phyloP scores from a whole-genome alignment of 2,797 vertebrate genomes.

The Enteromius fasciolatus region DNA sequence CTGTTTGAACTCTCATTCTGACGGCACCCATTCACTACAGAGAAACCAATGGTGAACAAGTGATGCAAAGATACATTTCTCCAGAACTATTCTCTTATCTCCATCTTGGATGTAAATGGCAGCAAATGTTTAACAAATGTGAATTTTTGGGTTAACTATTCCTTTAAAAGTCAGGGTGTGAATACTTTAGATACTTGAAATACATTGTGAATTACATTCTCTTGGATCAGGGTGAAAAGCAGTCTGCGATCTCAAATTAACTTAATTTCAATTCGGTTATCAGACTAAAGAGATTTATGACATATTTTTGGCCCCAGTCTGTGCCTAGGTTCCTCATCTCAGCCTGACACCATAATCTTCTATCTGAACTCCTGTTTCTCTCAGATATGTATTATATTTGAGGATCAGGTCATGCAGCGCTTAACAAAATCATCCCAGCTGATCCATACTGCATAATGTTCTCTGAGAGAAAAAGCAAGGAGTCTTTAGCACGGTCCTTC shows the following conservation, averaged over 20 bases:
- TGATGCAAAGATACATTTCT: background rate
- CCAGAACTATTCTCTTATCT: background rate
- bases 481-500: background rate
- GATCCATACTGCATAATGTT: conserved; percentile 60
- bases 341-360: conserved; percentile 25
- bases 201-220: background rate
- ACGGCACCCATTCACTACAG: background rate
- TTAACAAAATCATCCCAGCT: conserved; percentile 65
- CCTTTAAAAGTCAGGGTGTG: background rate
- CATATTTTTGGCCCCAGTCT: conserved; percentile 15
- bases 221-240: background rate
- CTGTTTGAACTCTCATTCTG: background rate
- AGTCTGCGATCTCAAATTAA: background rate
- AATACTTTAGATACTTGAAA: background rate
- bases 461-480: conserved; percentile 68
- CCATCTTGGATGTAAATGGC: background rate
- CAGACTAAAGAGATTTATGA: background rate
- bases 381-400: conserved; percentile 66
- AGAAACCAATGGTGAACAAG: background rate
- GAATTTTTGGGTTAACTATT: background rate
- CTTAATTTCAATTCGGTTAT: background rate
- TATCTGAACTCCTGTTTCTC: conserved; percentile 54
- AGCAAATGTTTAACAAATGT: background rate
- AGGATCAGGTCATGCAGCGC: conserved; percentile 58
- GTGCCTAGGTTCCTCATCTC: conserved; percentile 1